Evolutionary conservation across 2,113 vertebrate species (phyloP), one percentile per base, ranked within the genome.

Genomic region (Galeopterus variegatus): DNA sequence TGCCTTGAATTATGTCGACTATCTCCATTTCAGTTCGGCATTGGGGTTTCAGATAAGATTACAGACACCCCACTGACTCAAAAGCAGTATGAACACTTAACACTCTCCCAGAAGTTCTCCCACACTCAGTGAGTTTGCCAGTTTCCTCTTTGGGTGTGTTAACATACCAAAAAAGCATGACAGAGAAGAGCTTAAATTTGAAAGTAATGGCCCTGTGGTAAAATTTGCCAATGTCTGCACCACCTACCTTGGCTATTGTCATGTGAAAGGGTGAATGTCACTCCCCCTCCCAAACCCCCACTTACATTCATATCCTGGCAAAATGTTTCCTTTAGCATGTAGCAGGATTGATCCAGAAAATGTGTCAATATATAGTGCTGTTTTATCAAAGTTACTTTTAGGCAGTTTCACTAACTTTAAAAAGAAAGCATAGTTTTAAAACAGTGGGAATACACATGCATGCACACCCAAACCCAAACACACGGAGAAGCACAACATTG

Each of bases 211-310:
- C 60, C n/a, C n/a, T 52, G 23, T 91, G 72, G 54, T 93, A 79
- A 87, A 90, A 86, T 95, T 50, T 48, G 26, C 36, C 77, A 62
- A 14, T 62, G 77, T 79, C 36, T 28, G 28, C 4, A 80, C 75
- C 89, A 89, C 86, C 89, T 54, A 91, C 64, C 41, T 4, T 52
- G 88, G 77, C n/a, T 94, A 91, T 93, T 96, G 96, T 87, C 88
- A 86, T 56, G 41, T 36, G 48, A 70, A 96, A 95, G 75, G 33
- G 52, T 82, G 26, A 56, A 24, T 23, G 12, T 69, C 28, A 81
- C 3, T 31, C 19, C 64, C 3, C 10, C 31, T 54, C 10, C 50
- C 9, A 17, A 58, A 56, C 15, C 31, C 36, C 56, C 69, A 70
- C 31, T 72, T 24, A 23, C 8, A 85, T 11, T 90, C 83, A 64